phyloP scores from a whole-genome alignment of 2,888 invertebrate genomes.

The Clepsis dumicolana region DNA sequence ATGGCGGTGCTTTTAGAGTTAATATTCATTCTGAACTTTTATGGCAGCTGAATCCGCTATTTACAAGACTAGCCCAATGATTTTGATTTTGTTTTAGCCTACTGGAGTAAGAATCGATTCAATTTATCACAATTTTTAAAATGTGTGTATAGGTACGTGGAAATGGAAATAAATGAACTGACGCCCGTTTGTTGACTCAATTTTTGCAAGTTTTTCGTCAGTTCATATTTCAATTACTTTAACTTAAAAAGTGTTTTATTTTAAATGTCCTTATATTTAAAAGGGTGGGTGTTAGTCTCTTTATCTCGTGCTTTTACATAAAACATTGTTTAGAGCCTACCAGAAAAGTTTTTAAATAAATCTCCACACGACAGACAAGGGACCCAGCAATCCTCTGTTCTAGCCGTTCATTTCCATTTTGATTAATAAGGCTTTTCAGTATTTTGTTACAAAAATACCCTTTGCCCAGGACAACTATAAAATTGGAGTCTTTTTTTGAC shows the following conservation, averaged over 20 bases:
- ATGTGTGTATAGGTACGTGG: too few relatives aligned
- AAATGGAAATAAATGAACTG: too few relatives aligned
- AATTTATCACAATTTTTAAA: too few relatives aligned
- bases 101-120: neutral
- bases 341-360: slow-evolving; percentile 77
- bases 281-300: neutral
- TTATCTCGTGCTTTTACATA: slow-evolving; percentile 19
- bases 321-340: slow-evolving; percentile 41
- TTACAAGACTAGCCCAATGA: neutral
- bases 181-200: neutral
- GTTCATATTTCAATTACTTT: neutral
- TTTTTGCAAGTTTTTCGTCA: neutral
- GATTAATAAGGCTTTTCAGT: slow-evolving; percentile 48
- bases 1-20: too few relatives aligned
- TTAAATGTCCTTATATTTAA: slow-evolving; percentile 4
- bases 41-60: too few relatives aligned
- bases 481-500: neutral
- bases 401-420: slow-evolving; percentile 53
- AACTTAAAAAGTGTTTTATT: neutral
- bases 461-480: neutral
- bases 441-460: neutral
- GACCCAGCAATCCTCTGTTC: slow-evolving; percentile 64
- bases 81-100: neutral
- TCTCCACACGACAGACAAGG: slow-evolving; percentile 67
- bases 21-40: too few relatives aligned